Evolutionary conservation across 2,113 vertebrate genomes (phyloP), one percentile per base, ranked within the genome.

Genomic region (Vireo altiloquus): DNA sequence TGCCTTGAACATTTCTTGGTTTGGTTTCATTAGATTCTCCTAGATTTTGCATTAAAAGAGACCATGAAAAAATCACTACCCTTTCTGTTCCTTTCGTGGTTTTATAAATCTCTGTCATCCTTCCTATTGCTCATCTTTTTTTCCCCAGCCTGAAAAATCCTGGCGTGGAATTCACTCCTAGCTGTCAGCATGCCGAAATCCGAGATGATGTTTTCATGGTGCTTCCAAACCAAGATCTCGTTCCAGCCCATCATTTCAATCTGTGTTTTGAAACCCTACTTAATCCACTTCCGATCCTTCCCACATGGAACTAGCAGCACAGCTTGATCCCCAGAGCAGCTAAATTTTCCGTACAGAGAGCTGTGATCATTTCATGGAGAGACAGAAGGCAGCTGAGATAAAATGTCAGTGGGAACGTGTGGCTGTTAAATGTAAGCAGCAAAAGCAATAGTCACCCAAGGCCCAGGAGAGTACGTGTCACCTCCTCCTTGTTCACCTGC

Each of bases 231-330:
- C 68, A 61, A 90, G 92, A n/a, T 42, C 63, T 59, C 18, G 19
- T 90, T 94, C 86, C 90, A 90, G 68, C 80, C 54, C 83, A 63
- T 90, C 71, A n/a, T 78, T 81, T 95, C 70, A 86, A 81, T 63
- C 44, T 74, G 69, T 63, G 56, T 93, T 95, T 95, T 96, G 82
- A 83, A 95, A 78, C 60, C 22, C 33, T 1, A 0, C 64, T 90
- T 70, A 80, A 92, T 82, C 68, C 13, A 1, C 66, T 92, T 94
- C 90, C 19, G 18, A 83, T 90, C 76, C 63, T 86, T 90, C 53
- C 85, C 90, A 57, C 52, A 71, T 64, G 85, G 94, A 96, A 35
- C n/a, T 22, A 77, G 50, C 81, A 87, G 64, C 83, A 84, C 69
- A 85, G 92, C 71, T 81, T 74, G 90, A 80, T 80, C 33, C 56